Base-by-base conservation (phyloP, 1,140 invertebrate species). In the Pseudomyrmex sp. region DNA sequence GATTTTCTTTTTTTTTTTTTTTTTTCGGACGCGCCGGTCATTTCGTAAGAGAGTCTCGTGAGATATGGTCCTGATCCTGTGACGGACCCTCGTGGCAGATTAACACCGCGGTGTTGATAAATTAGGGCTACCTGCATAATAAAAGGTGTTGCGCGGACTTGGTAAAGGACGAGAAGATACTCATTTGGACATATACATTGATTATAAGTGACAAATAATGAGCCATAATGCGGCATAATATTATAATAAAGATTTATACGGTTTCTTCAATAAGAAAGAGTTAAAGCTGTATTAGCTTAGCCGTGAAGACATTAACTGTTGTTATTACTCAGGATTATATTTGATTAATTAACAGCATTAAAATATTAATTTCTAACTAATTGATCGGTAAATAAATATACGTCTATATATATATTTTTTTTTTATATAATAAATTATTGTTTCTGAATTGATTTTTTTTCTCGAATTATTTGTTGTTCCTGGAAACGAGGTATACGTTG, bases 21-120 rank as follows among this genome's bases (percentile, higher is more conserved):
- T 35, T 35, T 65, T 50, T 59, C 52, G 68, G 20, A 46, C 62
- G 61, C 15, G n/a, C 56, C 10, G 15, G 7, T 50, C 48, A n/a
- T 70, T 86, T 80, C 50, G 68, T 84, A 80, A 84, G 48, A 74
- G 12, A 10, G 23, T 54, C 9, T 44, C 35, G 2, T 46, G 1
- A 26, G 12, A 62, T 20, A 13, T 46, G 35, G 35, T 65, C 35
- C n/a, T 54, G 9, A n/a, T 69, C 1, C 1, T n/a, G 7, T 44
- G n/a, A 23, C 15, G 23, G 2, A 58, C 12, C 8, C 46, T 73
- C 7, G 10, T 2, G 10, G 20, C 35, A 73, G 35, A 73, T 23
- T 59, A 58, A 58, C 3, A 59, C 20, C 2, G 4, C 26, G 3
- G 20, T 18, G n/a, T 46, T 44, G 54, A 46, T 46, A 44, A 73